These are phyloP conservation scores for Opisthograptis luteolata DNA, from an alignment of 2,888 invertebrate species.

Conservation along the genomic window DNA sequence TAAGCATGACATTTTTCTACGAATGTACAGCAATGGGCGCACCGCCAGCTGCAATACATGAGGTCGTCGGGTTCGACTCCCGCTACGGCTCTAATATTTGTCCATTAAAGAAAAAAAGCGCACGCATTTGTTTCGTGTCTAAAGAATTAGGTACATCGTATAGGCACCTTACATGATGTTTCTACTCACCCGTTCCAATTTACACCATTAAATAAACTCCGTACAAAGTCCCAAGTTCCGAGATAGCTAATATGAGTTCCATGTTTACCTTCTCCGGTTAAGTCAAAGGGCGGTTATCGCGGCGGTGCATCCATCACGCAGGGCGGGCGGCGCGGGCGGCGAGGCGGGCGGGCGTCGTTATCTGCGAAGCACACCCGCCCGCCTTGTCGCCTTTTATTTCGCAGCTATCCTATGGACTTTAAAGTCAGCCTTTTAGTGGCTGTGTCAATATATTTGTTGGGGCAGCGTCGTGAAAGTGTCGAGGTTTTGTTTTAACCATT, in stretches of 20 bases:
- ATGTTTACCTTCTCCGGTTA: constrained; percentile 43
- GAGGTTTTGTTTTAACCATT: constrained; percentile 1
- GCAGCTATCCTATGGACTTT: constrained; percentile 51
- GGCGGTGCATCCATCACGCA: constrained; percentile 49
- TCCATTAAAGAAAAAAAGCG: too few relatives aligned
- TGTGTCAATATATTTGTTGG: constrained; percentile 47
- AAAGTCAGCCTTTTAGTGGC: constrained; percentile 50
- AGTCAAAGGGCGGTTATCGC: constrained; percentile 50
- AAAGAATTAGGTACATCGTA: too few relatives aligned
- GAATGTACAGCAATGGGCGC: too few relatives aligned
- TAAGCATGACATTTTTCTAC: too few relatives aligned
- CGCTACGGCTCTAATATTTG: too few relatives aligned
- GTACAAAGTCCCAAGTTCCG: constrained; percentile 21
- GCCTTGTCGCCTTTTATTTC: constrained; percentile 58
- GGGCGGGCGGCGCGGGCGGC: constrained; percentile 37
- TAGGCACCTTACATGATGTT: too few relatives aligned
- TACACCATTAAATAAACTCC: constrained; percentile 14
- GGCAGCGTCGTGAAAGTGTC: constrained; percentile 1
- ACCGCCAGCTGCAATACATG: too few relatives aligned
- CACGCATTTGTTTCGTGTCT: too few relatives aligned
- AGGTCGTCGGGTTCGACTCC: too few relatives aligned
- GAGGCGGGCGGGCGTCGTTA: constrained; percentile 43
- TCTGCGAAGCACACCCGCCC: constrained; percentile 54
- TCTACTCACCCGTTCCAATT: neutral
- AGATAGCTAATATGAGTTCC: constrained; percentile 35